phyloP scores from a whole-genome alignment of 2,888 invertebrate genomes.

The Agonopterix alstromeriana region DNA sequence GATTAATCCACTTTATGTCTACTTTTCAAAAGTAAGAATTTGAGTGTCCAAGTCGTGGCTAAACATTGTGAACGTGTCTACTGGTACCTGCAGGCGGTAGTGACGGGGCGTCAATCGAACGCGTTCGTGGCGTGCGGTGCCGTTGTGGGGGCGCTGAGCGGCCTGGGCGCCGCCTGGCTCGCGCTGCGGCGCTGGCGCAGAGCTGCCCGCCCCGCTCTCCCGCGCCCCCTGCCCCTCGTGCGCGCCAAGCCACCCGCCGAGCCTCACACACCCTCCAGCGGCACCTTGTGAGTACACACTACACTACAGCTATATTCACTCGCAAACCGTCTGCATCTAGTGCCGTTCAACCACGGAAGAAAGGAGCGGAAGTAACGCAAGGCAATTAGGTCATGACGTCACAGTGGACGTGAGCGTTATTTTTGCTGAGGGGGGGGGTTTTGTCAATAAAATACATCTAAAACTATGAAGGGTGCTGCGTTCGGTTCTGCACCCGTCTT shows the following conservation, averaged over 20 bases:
- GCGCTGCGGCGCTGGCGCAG: constrained; percentile 33
- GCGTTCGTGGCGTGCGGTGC: constrained; percentile 42
- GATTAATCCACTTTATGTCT: no score
- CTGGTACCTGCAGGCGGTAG: constrained; percentile 11
- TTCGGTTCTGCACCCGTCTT: no score
- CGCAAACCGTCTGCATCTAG: no score
- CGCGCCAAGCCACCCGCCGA: constrained; percentile 10
- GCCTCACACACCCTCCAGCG: constrained; percentile 10
- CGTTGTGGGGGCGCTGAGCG: constrained; percentile 35
- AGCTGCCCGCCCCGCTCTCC: constrained; percentile 16
- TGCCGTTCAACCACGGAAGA: no score
- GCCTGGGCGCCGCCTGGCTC: constrained; percentile 31
- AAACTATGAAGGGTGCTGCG: no score
- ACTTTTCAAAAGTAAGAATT: no score
- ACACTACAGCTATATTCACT: constrained; percentile 7
- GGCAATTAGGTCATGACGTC: no score
- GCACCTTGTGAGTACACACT: constrained; percentile 47
- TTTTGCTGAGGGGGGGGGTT: no score
- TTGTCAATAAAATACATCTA: no score
- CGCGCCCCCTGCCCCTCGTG: constrained; percentile 20
- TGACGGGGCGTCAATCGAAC: constrained; percentile 22
- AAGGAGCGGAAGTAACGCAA: no score
- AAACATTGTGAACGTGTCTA: background rate
- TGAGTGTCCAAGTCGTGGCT: no score
- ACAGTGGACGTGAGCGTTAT: no score